Base-by-base conservation (phyloP, 2,113 vertebrate genomes). In the Sylvietta virens region DNA sequence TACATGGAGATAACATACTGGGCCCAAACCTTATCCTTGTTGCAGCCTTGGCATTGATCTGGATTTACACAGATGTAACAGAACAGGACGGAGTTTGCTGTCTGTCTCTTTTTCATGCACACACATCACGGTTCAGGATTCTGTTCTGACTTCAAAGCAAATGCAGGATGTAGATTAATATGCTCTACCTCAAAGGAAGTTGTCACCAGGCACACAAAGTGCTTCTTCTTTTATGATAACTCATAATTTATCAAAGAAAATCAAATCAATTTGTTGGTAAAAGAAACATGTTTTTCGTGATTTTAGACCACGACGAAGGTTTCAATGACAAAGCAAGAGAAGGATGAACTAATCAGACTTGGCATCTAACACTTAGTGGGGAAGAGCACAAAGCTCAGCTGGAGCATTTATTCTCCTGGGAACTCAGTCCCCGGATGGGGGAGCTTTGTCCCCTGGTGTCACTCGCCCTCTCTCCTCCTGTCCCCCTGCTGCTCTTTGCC, bases 181-280 rank as follows among this genome's bases (percentile, higher is more conserved):
- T 71, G 69, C 86, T 91, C 45, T 91, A 86, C 90, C 96, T 97
- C 92, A 96, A 96, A 97, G 88, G 88, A 94, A 94, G 93, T 96
- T 96, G 95, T 95, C 95, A 96, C 69, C 53, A 72, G 77, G 80
- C 80, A 86, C 90, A 95, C 37, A 61, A 92, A 96, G 86, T 95
- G 65, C 81, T 94, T 20, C 90, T 96, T 94, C 83, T 96, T 96
- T 92, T 84, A 76, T 93, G 90, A 92, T 93, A 96, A 93, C 86
- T 91, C 95, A 92, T 95, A 94, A 97, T 93, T 96, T 94, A 97
- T 96, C 94, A 96, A 96, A 96, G 96, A 95, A 96, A 95, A 97
- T 96, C 92, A 95, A 86, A 92, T 92, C 90, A 95, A 96, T 95
- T 96, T 95, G 90, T 95, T 94, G 77, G 93, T 84, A 96, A 94